phyloP scores from a whole-genome alignment of 2,113 vertebrate genomes.

The Saccopteryx leptura region DNA sequence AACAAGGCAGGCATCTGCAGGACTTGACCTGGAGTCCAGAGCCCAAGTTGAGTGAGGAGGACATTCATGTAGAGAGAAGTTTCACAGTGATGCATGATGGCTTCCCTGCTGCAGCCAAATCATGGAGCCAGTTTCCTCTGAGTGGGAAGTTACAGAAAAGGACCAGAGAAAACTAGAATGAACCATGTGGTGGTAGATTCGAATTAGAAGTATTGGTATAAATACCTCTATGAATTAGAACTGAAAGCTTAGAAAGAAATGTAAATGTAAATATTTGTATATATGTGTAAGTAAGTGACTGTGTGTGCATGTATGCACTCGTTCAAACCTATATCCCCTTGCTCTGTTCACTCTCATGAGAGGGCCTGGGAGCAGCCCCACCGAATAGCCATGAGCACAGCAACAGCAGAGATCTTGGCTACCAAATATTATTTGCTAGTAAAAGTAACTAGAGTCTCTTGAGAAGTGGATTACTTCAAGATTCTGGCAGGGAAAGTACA shows the following conservation, averaged over 20 bases:
- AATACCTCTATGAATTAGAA: background rate
- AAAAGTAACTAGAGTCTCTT: background rate
- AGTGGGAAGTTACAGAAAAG: background rate
- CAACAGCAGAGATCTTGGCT: background rate
- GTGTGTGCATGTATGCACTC: background rate
- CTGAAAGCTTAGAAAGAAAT: background rate
- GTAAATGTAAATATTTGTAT: background rate
- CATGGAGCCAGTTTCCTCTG: background rate
- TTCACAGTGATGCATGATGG: background rate
- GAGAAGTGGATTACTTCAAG: background rate
- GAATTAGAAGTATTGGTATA: background rate
- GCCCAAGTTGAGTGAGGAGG: background rate
- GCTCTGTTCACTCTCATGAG: background rate
- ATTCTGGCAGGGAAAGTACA: background rate
- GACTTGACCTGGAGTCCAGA: background rate
- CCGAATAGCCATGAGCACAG: background rate
- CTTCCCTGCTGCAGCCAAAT: background rate
- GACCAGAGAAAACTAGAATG: background rate
- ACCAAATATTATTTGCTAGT: conserved; percentile 37
- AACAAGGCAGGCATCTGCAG: background rate
- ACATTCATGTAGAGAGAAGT: rapidly evolving
- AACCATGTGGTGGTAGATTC: background rate
- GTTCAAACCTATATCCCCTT: background rate
- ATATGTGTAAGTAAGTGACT: background rate
- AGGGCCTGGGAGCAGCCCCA: background rate